A percentile compares a stretch with the other conserved stretches of the same genome.
These are phyloP conservation scores for Odontocolon sp. DNA, from an alignment of 2,888 invertebrate species.

Conservation along the genomic window DNA sequence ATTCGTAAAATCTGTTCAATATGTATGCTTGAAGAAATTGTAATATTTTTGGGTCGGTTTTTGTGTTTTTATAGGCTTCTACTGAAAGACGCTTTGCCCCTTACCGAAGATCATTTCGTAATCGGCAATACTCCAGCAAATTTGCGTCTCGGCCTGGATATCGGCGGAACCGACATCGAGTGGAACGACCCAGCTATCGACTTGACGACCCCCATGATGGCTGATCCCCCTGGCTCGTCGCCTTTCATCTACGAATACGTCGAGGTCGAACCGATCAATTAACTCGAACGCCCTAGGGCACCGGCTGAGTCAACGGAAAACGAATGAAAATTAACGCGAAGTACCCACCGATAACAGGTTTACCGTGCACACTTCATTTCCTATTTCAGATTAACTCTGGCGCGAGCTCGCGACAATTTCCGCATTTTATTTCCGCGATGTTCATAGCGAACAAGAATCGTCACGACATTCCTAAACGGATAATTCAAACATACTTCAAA, in stretches of 20 bases:
- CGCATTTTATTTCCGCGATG: not conserved
- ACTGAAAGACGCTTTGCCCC: constrained; percentile 84
- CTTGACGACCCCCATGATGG: constrained; percentile 71
- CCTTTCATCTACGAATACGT: constrained; percentile 79
- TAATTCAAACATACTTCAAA: too few relatives aligned
- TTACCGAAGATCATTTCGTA: constrained; percentile 84
- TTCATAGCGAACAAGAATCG: not conserved
- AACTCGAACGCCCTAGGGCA: constrained; percentile 48
- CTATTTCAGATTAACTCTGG: too few relatives aligned
- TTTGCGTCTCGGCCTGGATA: constrained; percentile 79
- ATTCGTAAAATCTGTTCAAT: too few relatives aligned
- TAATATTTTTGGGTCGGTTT: not conserved
- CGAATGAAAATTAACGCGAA: not conserved
- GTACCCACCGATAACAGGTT: not conserved
- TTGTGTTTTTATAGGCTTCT: constrained; percentile 80
- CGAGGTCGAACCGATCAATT: constrained; percentile 78
- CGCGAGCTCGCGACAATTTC: not conserved
- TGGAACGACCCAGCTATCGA: constrained; percentile 75
- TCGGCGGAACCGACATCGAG: constrained; percentile 76
- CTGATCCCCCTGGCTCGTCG: constrained; percentile 67
- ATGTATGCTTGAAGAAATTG: too few relatives aligned
- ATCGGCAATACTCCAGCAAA: constrained; percentile 81
- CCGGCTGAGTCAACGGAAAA: too few relatives aligned
- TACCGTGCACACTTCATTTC: not conserved
- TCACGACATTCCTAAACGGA: constrained; percentile 6